A percentile compares a stretch with the other conserved stretches of the same genome.
Conservation (phyloP, 2,888 invertebrate species). For the Tipula vernalis region DNA sequence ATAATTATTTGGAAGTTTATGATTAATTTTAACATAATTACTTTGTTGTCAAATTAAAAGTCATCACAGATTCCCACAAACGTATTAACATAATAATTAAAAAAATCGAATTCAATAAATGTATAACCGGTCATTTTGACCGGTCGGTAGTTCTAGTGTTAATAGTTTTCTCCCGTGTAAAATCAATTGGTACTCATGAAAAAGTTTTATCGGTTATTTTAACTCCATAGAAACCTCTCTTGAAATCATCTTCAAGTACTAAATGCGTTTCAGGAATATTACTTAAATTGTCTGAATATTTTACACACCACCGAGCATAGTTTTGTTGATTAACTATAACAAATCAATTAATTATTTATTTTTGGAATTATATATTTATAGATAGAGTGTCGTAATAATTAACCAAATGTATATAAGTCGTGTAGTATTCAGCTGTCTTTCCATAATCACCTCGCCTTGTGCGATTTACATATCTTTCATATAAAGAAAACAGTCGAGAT, state of each 20-base stretch:
- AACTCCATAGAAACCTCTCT: constrained; percentile 24
- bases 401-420: not conserved
- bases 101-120: too few relatives aligned
- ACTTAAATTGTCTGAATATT: constrained; percentile 24
- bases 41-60: too few relatives aligned
- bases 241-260: constrained; percentile 17
- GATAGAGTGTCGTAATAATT: not conserved
- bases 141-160: too few relatives aligned
- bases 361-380: constrained; percentile 20
- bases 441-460: not conserved
- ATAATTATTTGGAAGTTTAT: too few relatives aligned
- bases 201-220: constrained; percentile 24
- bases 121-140: too few relatives aligned
- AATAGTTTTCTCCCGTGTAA: constrained; percentile 26
- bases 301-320: constrained; percentile 25
- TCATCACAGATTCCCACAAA: too few relatives aligned
- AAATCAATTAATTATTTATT: constrained; percentile 26
- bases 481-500: not conserved
- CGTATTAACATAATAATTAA: too few relatives aligned
- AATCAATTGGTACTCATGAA: constrained; percentile 23
- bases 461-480: not conserved
- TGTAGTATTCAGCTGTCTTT: not conserved
- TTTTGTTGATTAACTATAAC: constrained; percentile 26
- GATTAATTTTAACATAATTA: too few relatives aligned
- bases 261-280: constrained; percentile 25